A percentile compares a stretch with the other conserved stretches of the same genome.
These are phyloP conservation scores for Heliocidaris tuberculata DNA, from an alignment of 35 echinoderm and acorn worm species.

Conservation along the genomic window DNA sequence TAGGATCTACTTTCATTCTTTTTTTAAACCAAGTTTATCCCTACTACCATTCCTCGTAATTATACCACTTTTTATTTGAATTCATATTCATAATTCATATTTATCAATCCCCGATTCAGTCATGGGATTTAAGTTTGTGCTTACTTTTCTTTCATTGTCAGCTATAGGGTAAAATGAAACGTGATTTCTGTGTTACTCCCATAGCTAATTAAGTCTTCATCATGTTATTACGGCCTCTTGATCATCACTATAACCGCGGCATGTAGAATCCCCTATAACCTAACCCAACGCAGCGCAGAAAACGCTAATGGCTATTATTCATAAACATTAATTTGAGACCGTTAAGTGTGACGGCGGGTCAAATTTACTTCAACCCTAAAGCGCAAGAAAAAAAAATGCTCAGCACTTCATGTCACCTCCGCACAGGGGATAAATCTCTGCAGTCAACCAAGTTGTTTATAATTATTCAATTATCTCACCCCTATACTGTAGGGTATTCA, in stretches of 20 bases:
- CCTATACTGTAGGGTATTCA: background rate
- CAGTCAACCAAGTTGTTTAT: background rate
- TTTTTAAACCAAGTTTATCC: too few relatives aligned
- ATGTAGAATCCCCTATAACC: background rate
- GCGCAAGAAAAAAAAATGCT: background rate
- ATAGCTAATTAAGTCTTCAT: background rate
- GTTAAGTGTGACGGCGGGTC: conserved; percentile 7
- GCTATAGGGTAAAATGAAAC: too few relatives aligned
- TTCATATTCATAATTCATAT: too few relatives aligned
- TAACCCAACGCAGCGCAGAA: background rate
- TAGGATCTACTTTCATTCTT: background rate
- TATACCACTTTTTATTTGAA: too few relatives aligned
- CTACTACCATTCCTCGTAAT: too few relatives aligned
- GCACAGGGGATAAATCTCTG: background rate
- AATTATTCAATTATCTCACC: background rate
- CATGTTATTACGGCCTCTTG: background rate
- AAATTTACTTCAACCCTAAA: background rate
- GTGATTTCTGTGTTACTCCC: too few relatives aligned
- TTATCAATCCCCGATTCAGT: too few relatives aligned
- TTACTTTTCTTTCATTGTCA: too few relatives aligned
- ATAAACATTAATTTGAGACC: conserved; percentile 5
- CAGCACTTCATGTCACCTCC: background rate
- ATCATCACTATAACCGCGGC: background rate
- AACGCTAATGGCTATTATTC: conserved; percentile 5
- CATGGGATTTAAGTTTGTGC: too few relatives aligned